A percentile compares a stretch with the other conserved stretches of the same genome.
These are phyloP conservation scores for Knipowitschia caucasica DNA, from an alignment of 2,797 vertebrate species.

Conservation along the genomic window DNA sequence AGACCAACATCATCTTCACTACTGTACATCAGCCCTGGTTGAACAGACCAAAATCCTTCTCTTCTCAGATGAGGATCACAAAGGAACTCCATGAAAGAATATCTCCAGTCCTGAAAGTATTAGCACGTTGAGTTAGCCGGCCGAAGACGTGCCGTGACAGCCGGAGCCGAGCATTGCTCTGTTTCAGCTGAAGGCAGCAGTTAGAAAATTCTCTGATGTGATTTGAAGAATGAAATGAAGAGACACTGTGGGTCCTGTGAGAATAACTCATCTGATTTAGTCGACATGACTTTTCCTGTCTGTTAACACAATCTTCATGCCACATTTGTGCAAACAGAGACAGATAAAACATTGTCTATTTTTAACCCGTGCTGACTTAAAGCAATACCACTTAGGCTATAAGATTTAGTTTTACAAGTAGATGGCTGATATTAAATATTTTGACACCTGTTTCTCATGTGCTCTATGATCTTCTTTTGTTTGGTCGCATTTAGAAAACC, in stretches of 20 bases:
- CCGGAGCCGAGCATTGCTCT: background rate
- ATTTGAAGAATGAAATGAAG: constrained; percentile 25
- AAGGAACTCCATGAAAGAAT: constrained; percentile 1
- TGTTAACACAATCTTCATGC: constrained; percentile 24
- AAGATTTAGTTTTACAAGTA: too few species aligned
- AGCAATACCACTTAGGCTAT: too few species aligned
- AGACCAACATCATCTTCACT: too few species aligned
- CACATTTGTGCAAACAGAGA: constrained; percentile 18
- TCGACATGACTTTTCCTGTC: constrained; percentile 25
- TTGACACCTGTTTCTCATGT: too few species aligned
- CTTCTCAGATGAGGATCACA: background rate
- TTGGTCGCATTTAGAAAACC: too few species aligned
- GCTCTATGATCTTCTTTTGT: too few species aligned
- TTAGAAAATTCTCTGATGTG: constrained; percentile 37
- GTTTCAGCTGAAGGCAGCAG: constrained; percentile 26
- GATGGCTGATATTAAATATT: too few species aligned
- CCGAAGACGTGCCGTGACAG: constrained; percentile 15
- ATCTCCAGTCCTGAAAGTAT: constrained; percentile 9
- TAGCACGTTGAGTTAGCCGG: constrained; percentile 13
- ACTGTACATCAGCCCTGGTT: too few species aligned
- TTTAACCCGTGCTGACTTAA: background rate
- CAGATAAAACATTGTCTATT: constrained; percentile 6
- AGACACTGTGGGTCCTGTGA: constrained; percentile 19
- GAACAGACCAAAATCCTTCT: background rate
- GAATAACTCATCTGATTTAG: constrained; percentile 36